Conservation (phyloP, 2,113 vertebrate genomes). For the Aramus guarauna region DNA sequence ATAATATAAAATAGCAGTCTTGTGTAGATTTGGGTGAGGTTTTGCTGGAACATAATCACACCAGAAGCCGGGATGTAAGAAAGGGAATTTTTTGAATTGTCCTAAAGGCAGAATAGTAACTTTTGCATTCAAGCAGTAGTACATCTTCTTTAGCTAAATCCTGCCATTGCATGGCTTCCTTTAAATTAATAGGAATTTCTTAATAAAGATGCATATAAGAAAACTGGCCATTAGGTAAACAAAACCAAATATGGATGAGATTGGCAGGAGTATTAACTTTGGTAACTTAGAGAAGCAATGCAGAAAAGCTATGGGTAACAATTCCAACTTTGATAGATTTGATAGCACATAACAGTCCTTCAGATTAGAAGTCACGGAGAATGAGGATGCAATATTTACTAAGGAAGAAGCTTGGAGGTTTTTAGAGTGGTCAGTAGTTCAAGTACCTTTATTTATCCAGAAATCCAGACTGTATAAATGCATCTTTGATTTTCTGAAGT, state of each 20-base stretch:
- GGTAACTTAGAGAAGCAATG: background rate
- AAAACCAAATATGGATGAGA: background rate
- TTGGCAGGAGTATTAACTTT: background rate
- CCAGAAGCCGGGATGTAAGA: background rate
- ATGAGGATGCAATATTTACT: constrained; percentile 12
- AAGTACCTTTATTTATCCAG: background rate
- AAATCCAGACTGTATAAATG: constrained; percentile 11
- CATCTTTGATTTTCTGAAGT: constrained; percentile 11
- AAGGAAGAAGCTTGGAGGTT: constrained; percentile 15
- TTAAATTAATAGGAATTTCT: background rate
- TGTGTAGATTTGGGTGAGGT: background rate
- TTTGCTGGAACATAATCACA: background rate
- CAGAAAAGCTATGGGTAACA: constrained; percentile 26
- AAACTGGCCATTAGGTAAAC: background rate
- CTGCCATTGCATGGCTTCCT: background rate
- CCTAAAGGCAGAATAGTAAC: background rate
- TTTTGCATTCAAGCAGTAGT: background rate
- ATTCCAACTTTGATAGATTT: background rate
- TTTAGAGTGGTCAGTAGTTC: constrained; percentile 1
- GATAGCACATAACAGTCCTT: constrained; percentile 13
- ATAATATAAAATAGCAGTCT: background rate
- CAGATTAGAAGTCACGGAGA: constrained; percentile 14
- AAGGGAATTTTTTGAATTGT: background rate
- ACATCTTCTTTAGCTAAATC: background rate
- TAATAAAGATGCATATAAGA: background rate